These are phyloP conservation scores for Pachliopta kotzebuea DNA, from an alignment of 2,888 invertebrate species.

Conservation along the genomic window DNA sequence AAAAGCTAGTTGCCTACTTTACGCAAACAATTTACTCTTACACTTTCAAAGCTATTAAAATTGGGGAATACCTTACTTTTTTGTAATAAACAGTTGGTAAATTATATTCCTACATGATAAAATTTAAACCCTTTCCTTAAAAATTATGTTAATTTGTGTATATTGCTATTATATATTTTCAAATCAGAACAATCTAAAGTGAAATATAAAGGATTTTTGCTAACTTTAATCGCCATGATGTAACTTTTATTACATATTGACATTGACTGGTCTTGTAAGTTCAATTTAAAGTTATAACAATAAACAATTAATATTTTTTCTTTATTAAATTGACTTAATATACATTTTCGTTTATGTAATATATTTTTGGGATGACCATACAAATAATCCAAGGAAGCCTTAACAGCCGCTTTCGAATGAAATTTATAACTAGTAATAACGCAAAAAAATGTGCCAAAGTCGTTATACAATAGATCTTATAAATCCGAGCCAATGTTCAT, in stretches of 20 bases:
- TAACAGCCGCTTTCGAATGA: slow-evolving; percentile 1
- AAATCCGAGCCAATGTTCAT: slow-evolving; percentile 12
- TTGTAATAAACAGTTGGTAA: neutral
- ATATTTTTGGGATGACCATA: neutral
- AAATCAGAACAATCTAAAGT: no score
- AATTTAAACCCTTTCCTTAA: no score
- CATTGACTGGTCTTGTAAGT: no score
- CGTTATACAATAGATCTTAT: slow-evolving; percentile 12
- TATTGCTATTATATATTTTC: no score
- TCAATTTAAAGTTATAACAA: no score
- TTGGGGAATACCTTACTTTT: neutral
- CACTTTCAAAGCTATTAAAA: neutral
- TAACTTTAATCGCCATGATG: no score
- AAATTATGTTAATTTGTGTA: no score
- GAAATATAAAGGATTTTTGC: no score
- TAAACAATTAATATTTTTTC: no score
- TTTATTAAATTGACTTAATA: neutral
- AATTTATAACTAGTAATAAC: slow-evolving; percentile 17
- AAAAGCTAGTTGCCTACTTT: slow-evolving; percentile 26
- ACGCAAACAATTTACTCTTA: slow-evolving; percentile 20
- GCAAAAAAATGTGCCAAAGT: slow-evolving; percentile 16
- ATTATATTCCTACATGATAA: no score
- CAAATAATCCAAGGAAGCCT: neutral
- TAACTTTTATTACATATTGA: no score
- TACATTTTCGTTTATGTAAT: neutral